Evolutionary conservation across 1,140 invertebrate genomes (phyloP), one percentile per base, ranked within the genome.

Genomic region (Polyergus mexicanus): DNA sequence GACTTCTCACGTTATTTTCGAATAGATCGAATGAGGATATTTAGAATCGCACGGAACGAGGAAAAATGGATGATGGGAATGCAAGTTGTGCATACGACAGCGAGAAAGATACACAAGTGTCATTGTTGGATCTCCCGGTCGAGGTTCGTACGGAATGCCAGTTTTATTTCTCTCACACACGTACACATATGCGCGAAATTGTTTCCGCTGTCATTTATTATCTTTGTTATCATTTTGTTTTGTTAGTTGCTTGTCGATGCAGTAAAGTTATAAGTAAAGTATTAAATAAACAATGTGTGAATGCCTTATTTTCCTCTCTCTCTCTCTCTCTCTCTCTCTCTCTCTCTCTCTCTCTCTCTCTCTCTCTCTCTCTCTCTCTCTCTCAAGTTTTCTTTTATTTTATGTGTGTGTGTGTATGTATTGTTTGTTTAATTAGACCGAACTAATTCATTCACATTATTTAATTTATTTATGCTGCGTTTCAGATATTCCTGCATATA

Each of bases 401-500:
- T 47, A 47, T 47, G 10, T 41, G 41, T 41, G 8, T 41, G 10
- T 38, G 38, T 38, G 5, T 44, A 2, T 44, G 11, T 44, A 10
- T 10, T 16, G 22, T 41, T 32, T 77, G 44, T 28, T 41, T 58
- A 32, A 32, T 58, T 56, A 44, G 11, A 19, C 0, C 47, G 19
- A 4, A 51, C 16, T 16, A 51, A 51, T 51, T 51, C 54, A 51
- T 71, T 5, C 16, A n/a, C 41, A 28, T 47, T 25, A 16, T 75
- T 44, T 28, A 58, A 51, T 86, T 68, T 38, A 56, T 84, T 1
- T 66, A 5, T 86, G 44, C 51, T 86, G 62, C 65, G 69, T 94
- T 94, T 86, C 90, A 95, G 93, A 88, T 94, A 88, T 92, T 94
- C 41, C 84, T 94, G 11, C 90, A 94, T 35, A 94, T 94, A 72